Percentiles rank a stretch among this genome's conserved stretches.
Evolutionary conservation across 2,888 invertebrate genomes (phyloP).

Genomic region (Hemaris fuciformis): DNA sequence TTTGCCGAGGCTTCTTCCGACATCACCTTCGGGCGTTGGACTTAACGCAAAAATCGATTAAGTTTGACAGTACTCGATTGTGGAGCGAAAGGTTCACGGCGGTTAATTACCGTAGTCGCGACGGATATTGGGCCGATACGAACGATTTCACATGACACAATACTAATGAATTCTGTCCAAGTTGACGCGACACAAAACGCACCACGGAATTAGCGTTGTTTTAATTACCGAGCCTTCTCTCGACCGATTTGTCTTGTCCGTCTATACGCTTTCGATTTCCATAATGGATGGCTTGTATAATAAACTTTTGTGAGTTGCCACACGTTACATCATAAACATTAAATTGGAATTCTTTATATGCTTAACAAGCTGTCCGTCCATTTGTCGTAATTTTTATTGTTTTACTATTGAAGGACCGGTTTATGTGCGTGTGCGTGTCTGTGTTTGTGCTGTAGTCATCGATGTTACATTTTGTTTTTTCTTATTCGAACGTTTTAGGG

Average conservation of each 20-base stretch:
- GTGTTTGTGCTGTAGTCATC: neutral
- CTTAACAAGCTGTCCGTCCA: conserved; percentile 22
- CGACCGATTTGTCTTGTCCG: conserved; percentile 35
- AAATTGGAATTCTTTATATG: conserved; percentile 18
- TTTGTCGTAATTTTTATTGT: conserved; percentile 15
- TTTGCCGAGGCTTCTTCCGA: conserved; percentile 46
- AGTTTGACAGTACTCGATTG: conserved; percentile 69
- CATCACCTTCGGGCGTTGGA: conserved; percentile 45
- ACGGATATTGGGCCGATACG: conserved; percentile 47
- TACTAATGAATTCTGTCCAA: conserved; percentile 73
- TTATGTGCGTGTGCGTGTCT: neutral
- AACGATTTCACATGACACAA: conserved; percentile 56
- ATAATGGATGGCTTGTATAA: conserved; percentile 47
- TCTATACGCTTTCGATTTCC: conserved; percentile 44
- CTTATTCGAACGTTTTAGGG: neutral
- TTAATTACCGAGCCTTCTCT: conserved; percentile 49
- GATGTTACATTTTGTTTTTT: neutral
- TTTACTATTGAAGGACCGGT: conserved; percentile 3
- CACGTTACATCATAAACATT: conserved; percentile 20
- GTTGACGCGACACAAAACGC: conserved; percentile 57
- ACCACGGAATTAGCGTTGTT: conserved; percentile 54
- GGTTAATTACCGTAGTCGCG: conserved; percentile 57
- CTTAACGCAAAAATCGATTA: conserved; percentile 72
- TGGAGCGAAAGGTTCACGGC: conserved; percentile 53
- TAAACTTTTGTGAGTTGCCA: conserved; percentile 22